Conservation (phyloP, 2,113 vertebrate species). For the Acanthochromis polyacanthus region DNA sequence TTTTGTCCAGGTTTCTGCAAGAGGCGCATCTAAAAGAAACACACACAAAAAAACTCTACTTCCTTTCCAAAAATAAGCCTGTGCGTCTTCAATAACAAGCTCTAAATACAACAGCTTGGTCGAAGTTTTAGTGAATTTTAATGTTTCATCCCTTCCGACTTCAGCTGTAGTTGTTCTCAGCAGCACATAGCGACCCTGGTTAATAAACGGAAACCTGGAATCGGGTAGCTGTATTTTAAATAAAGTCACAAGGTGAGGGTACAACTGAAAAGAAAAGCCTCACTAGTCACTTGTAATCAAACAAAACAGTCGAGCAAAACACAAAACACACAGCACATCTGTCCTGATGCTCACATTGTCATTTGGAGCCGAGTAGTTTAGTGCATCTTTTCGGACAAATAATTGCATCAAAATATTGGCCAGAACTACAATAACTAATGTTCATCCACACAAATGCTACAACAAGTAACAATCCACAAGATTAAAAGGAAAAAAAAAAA, state of each 20-base stretch:
- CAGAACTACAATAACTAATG: neutral
- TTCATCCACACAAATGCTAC: neutral
- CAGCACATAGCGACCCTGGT: neutral
- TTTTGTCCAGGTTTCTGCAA: neutral
- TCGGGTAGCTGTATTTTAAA: no score
- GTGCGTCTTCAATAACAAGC: neutral
- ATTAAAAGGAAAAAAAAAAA: neutral
- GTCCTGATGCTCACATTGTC: neutral
- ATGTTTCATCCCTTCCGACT: neutral
- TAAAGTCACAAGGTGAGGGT: neutral
- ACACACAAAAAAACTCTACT: neutral
- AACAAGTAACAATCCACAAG: slow-evolving; percentile 10
- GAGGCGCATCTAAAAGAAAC: slow-evolving; percentile 1
- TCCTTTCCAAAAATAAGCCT: neutral
- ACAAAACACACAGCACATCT: neutral
- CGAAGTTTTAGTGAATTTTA: neutral
- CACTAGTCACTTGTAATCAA: neutral
- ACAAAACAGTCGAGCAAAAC: neutral
- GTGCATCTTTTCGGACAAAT: neutral
- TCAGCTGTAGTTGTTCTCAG: neutral
- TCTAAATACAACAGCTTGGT: neutral
- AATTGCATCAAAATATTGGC: neutral
- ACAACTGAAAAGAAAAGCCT: neutral
- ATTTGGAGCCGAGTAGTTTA: neutral
- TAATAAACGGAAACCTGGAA: neutral